Evolutionary conservation across 92 coral and sea anemone species (phyloP), one percentile per base, ranked within the genome.

Genomic region (Phenganax stokvisi): DNA sequence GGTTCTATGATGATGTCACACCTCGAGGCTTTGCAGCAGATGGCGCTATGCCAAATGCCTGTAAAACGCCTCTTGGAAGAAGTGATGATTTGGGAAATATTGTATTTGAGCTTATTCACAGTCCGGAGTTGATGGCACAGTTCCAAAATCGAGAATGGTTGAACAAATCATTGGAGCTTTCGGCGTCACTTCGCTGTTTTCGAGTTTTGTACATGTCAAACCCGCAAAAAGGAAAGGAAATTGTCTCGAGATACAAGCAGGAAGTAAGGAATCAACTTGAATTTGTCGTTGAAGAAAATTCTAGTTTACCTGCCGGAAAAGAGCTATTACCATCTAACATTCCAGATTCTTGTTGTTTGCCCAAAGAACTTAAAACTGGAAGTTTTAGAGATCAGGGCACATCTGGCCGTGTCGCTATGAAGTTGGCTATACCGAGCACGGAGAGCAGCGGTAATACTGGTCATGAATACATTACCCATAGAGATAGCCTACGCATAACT

Each of bases 261-360:
- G 70, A 64, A 64, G 9, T 64, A 11, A 64, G 8, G 37, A 64
- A 64, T 25, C 70, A 64, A 64, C 70, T 64, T 64, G 70, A 64
- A 20, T 7, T 11, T 64, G 27, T 17, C 70, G 70, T n/a, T 64
- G 70, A 64, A 64, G 37, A 25, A 64, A 25, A 64, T 64, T 64
- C 8, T 3, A 64, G 17, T 17, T 25, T 25, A 25, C 37, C 70
- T 64, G 44, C 17, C 70, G 10, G 20, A 37, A 12, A 62, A 8
- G 68, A 64, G 44, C 5, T 61, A 61, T 61, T 61, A 12, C 67
- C 67, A 61, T 61, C 67, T 17, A 61, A 61, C 67, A 15, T 61
- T 61, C 67, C 67, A 61, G 67, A 61, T 12, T n/a, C 70, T 64
- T 64, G 70, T 64, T 64, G 70, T 64, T 64, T 64, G 70, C 70